Evolutionary conservation across 2,113 vertebrate genomes (phyloP).

Genomic region (Hippocampus abdominalis): DNA sequence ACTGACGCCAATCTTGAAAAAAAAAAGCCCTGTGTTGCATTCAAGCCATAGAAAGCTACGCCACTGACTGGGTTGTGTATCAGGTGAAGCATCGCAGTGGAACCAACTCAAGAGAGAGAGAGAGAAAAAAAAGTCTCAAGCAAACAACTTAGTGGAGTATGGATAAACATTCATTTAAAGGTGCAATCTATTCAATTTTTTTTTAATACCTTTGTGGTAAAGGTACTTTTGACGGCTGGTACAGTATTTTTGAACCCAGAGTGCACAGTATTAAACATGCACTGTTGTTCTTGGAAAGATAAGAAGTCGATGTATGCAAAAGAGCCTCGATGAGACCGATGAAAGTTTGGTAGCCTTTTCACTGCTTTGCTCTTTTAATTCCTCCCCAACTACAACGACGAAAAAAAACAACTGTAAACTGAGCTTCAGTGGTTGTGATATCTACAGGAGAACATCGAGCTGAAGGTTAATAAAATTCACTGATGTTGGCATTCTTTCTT

Average conservation of each 20-base stretch:
- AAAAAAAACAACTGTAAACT: slow-evolving; percentile 63
- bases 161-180: slow-evolving; percentile 37
- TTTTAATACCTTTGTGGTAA: slow-evolving; percentile 29
- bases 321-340: slow-evolving; percentile 34
- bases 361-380: slow-evolving; percentile 55
- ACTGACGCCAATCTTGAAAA: slow-evolving; percentile 22
- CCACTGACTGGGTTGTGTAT: slow-evolving; percentile 40
- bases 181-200: slow-evolving; percentile 47
- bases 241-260: slow-evolving; percentile 50
- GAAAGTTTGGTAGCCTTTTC: slow-evolving; percentile 58
- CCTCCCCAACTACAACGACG: slow-evolving; percentile 37
- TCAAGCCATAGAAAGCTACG: slow-evolving; percentile 65
- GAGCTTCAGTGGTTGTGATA: slow-evolving; percentile 61
- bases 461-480: slow-evolving; percentile 77
- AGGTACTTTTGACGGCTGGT: slow-evolving; percentile 31
- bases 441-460: slow-evolving; percentile 58
- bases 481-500: slow-evolving; percentile 65
- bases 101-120: slow-evolving; percentile 23
- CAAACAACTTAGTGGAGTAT: slow-evolving; percentile 40
- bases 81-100: slow-evolving; percentile 41
- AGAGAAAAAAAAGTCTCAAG: slow-evolving; percentile 20
- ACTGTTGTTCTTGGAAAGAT: slow-evolving; percentile 53
- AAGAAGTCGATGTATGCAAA: slow-evolving; percentile 66
- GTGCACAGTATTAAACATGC: slow-evolving; percentile 60
- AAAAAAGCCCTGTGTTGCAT: slow-evolving; percentile 47